phyloP scores from a whole-genome alignment of 2,113 vertebrate genomes.

The Semicossyphus pulcher region DNA sequence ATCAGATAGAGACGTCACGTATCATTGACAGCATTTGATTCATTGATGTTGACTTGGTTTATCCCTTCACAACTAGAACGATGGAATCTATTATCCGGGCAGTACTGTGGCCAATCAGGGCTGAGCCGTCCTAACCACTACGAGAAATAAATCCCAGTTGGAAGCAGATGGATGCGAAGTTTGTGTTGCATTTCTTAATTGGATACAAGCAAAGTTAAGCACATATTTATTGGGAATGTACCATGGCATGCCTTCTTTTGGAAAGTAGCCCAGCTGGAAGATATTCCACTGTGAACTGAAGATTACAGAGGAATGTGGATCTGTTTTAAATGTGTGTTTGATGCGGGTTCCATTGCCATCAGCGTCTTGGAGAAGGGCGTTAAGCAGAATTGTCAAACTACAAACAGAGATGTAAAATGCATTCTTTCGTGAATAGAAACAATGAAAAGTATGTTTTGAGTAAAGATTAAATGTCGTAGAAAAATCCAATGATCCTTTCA shows the following conservation, averaged over 20 bases:
- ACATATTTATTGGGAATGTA: constrained; percentile 60
- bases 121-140: constrained; percentile 35
- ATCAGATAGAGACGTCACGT: constrained; percentile 58
- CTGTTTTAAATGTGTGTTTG: constrained; percentile 69
- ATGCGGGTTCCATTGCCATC: constrained; percentile 52
- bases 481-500: constrained; percentile 44
- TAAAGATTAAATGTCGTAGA: constrained; percentile 49
- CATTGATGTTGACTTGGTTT: constrained; percentile 66
- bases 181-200: constrained; percentile 63
- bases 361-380: constrained; percentile 47
- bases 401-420: constrained; percentile 45
- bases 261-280: constrained; percentile 60
- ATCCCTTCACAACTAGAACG: constrained; percentile 54
- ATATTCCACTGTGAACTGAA: constrained; percentile 55
- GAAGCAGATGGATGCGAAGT: constrained; percentile 57
- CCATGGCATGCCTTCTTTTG: constrained; percentile 61
- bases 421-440: constrained; percentile 44
- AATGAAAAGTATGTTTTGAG: constrained; percentile 47
- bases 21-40: constrained; percentile 62
- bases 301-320: constrained; percentile 69
- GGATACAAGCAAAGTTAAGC: constrained; percentile 54
- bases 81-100: constrained; percentile 66
- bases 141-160: constrained; percentile 54
- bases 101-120: constrained; percentile 60
- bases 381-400: constrained; percentile 47